Base-by-base conservation (phyloP, 2,888 invertebrate genomes). In the Watsonalla cultraria region DNA sequence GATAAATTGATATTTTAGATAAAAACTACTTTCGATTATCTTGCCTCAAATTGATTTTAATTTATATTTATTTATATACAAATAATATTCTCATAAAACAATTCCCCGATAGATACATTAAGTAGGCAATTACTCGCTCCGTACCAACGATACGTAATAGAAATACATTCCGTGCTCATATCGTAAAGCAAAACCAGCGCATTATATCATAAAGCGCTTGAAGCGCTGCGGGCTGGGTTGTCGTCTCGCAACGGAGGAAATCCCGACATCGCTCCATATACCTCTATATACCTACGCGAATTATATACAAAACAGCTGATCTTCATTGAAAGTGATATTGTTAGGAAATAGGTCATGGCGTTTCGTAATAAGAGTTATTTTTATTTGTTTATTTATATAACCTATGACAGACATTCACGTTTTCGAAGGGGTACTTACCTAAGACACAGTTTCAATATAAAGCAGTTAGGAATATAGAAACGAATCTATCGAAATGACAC, bases 221-320 rank as follows among this genome's bases (percentile, higher is more conserved):
- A 74, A 68, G 57, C 69, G 83, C 83, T 82, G 64, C 51, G 61
- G 45, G 57, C 65, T 61, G 56, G 46, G 49, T 60, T 72, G 71
- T 71, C 76, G 81, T 84, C 84, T 85, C 84, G 84, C 75, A 65
- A 72, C 61, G 60, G 82, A 84, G 84, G 84, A 82, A 82, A 80
- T 79, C 84, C 82, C 84, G 72, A 56, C 72, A 61, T 50, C 54
- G 56, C 50, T 53, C 50, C 68, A 64, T 67, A 63, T 74, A 68
- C 64, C 65, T 24, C 24, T 68, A 63, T 71, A 72, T 72, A 78
- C 63, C 64, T 74, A 70, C 65, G 81, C 74, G 78, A 82, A 85
- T 85, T 83, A 85, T 82, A 79, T 76, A 67, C 61, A 78, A 78
- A 72, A 75, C 86, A 87, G 86, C 86, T 87, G 87, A 82, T 83